Conservation (phyloP, 2,113 vertebrate genomes). For the Syngnathoides biaculeatus region DNA sequence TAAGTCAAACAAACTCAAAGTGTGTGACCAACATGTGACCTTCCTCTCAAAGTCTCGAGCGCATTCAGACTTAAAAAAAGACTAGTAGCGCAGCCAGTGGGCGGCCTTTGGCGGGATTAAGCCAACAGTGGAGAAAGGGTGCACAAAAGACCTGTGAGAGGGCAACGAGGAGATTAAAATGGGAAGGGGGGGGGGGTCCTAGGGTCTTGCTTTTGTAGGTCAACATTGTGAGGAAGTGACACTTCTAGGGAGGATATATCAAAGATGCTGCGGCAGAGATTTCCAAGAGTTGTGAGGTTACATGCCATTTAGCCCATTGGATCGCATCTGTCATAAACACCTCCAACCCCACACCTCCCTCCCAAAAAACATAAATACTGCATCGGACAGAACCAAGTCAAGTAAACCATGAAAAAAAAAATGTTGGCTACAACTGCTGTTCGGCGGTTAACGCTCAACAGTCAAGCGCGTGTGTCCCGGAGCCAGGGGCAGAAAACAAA, state of each 20-base stretch:
- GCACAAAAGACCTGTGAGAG: constrained; percentile 53
- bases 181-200: neutral
- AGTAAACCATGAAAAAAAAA: neutral
- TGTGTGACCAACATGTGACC: constrained; percentile 70
- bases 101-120: constrained; percentile 61
- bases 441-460: constrained; percentile 20
- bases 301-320: neutral
- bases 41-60: constrained; percentile 54
- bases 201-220: constrained; percentile 27
- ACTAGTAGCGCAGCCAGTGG: constrained; percentile 47
- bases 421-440: neutral
- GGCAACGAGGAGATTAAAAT: constrained; percentile 35
- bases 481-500: constrained; percentile 45
- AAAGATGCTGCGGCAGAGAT: constrained; percentile 8
- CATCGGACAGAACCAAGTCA: neutral
- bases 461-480: constrained; percentile 40
- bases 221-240: constrained; percentile 53
- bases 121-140: constrained; percentile 39
- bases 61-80: constrained; percentile 32
- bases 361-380: neutral
- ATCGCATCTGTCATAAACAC: constrained; percentile 4
- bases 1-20: constrained; percentile 26
- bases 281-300: constrained; percentile 2
- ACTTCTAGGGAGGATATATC: constrained; percentile 41
- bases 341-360: neutral